Conservation (phyloP, 2,888 invertebrate genomes). For the Polietes domitor region DNA sequence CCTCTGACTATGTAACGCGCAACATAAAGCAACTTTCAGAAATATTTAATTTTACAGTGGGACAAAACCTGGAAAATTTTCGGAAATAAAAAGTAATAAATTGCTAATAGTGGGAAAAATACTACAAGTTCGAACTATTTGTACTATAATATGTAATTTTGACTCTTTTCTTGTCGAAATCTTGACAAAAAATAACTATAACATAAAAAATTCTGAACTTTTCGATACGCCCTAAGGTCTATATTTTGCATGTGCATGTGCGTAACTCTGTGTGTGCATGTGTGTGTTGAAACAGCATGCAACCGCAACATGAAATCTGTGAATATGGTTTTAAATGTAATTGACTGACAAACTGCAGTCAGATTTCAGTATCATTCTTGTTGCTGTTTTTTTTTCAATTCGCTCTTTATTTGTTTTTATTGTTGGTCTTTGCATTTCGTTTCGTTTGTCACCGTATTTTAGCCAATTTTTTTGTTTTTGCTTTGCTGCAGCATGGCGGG, state of each 20-base stretch:
- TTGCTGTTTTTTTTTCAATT: too few relatives aligned
- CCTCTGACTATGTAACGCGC: too few relatives aligned
- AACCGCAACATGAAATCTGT: slow-evolving; percentile 66
- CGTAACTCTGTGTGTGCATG: background rate
- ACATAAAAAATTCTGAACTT: too few relatives aligned
- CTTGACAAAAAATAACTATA: too few relatives aligned
- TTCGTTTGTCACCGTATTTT: background rate
- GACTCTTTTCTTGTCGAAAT: too few relatives aligned
- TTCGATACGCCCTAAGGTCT: background rate
- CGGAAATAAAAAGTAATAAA: too few relatives aligned
- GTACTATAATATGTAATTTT: too few relatives aligned
- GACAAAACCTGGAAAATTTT: too few relatives aligned
- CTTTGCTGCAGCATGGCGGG: background rate
- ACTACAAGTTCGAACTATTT: too few relatives aligned
- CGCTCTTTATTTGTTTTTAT: background rate
- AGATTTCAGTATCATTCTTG: slow-evolving; percentile 20
- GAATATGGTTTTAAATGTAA: slow-evolving; percentile 64
- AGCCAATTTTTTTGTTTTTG: background rate
- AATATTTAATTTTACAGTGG: too few relatives aligned
- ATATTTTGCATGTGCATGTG: background rate
- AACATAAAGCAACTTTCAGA: too few relatives aligned
- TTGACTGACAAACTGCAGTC: slow-evolving; percentile 65
- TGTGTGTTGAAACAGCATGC: slow-evolving; percentile 59
- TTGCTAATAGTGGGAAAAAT: too few relatives aligned
- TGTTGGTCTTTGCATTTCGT: slow-evolving; percentile 42